These are phyloP conservation scores for Archocentrus centrarchus DNA, from an alignment of 2,113 vertebrate species.

Conservation along the genomic window DNA sequence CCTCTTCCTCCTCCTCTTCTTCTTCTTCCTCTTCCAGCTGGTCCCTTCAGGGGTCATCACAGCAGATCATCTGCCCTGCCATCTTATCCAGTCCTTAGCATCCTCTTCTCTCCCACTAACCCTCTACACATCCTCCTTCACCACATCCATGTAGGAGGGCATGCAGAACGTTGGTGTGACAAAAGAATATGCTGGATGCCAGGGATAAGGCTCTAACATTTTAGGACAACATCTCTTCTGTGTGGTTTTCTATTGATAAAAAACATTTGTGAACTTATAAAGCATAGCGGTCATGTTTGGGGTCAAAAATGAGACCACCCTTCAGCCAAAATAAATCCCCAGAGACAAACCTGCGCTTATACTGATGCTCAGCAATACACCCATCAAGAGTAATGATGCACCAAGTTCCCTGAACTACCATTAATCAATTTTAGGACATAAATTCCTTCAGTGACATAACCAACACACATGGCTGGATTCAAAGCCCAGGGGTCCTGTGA, in stretches of 20 bases:
- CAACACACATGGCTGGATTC: background rate
- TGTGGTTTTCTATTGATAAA: background rate
- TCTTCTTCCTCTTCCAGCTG: background rate
- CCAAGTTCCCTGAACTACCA: background rate
- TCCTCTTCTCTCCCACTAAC: background rate
- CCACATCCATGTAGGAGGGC: background rate
- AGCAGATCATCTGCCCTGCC: background rate
- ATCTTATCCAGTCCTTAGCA: background rate
- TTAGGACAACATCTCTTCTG: too few relatives aligned
- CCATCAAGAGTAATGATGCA: background rate
- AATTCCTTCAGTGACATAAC: background rate
- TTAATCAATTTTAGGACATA: slow-evolving; percentile 1
- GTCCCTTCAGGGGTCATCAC: background rate
- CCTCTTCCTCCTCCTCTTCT: background rate
- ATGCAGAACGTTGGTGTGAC: too few relatives aligned
- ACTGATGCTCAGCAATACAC: background rate
- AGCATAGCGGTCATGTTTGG: background rate
- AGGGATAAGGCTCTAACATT: background rate
- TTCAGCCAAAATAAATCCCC: background rate
- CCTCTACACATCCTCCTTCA: background rate
- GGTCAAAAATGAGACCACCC: background rate
- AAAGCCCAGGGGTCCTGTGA: background rate
- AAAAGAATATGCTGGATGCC: too few relatives aligned
- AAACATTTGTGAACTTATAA: background rate
- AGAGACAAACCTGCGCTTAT: background rate